A percentile compares a stretch with the other conserved stretches of the same genome.
Conservation (phyloP, 92 coral and sea anemone genomes). For the Anthopleura xanthogrammica region DNA sequence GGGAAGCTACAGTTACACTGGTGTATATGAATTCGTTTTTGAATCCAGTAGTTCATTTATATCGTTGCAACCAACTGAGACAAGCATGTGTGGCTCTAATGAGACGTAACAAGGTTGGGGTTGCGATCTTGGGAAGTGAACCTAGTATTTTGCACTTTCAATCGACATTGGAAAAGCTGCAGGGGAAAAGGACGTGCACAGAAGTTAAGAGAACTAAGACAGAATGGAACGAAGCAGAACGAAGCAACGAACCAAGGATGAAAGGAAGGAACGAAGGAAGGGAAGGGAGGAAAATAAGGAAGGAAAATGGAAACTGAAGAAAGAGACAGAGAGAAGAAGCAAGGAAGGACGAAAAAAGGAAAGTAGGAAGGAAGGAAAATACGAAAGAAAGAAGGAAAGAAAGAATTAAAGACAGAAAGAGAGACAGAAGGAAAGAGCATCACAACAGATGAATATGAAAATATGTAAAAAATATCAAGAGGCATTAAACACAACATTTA, state of each 20-base stretch:
- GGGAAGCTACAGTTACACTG: conserved; percentile 3
- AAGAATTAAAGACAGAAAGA: not conserved
- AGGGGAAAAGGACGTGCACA: not conserved
- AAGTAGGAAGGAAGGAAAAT: too few species aligned
- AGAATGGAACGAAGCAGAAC: not conserved
- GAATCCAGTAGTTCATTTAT: conserved; percentile 16
- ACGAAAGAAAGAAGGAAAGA: not conserved
- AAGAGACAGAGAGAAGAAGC: not conserved
- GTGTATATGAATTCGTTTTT: conserved; percentile 1
- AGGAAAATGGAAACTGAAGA: too few species aligned
- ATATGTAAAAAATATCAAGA: too few species aligned
- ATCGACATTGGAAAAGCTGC: not conserved
- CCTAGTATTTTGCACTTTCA: not conserved
- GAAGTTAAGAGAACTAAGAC: not conserved
- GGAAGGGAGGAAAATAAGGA: too few species aligned
- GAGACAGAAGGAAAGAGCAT: too few species aligned
- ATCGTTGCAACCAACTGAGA: conserved; percentile 3
- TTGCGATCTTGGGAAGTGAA: not conserved
- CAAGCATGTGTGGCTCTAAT: conserved; percentile 3
- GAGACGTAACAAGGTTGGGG: not conserved
- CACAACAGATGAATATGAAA: too few species aligned
- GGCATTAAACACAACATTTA: too few species aligned
- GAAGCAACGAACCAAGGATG: not conserved
- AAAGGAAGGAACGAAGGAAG: not conserved
- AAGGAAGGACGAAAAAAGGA: too few species aligned